Conservation (phyloP, 2,113 vertebrate genomes). For the Mola mola region DNA sequence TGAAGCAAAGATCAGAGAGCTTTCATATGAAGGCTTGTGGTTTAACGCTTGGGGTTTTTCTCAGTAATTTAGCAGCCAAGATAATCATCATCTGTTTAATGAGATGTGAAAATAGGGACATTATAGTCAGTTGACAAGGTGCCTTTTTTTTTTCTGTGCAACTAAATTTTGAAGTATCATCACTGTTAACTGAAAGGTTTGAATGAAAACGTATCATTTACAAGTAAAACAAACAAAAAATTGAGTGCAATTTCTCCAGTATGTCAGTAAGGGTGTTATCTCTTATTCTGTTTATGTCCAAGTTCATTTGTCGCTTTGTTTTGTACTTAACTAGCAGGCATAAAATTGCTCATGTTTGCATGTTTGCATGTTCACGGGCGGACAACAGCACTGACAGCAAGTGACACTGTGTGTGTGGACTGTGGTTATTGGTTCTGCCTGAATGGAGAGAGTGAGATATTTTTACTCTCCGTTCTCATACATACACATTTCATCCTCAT, state of each 20-base stretch:
- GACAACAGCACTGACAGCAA: conserved; percentile 23
- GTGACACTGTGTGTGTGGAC: conserved; percentile 26
- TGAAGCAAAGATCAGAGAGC: conserved; percentile 34
- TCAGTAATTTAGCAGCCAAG: background rate
- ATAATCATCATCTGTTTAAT: conserved; percentile 6
- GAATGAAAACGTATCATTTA: background rate
- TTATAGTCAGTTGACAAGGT: background rate
- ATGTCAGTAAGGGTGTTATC: background rate
- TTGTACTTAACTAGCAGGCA: conserved; percentile 45
- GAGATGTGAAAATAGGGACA: background rate
- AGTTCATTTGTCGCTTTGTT: conserved; percentile 34
- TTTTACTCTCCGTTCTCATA: conserved; percentile 59
- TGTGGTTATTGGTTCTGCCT: conserved; percentile 54
- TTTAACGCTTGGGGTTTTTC: background rate
- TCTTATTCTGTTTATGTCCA: background rate
- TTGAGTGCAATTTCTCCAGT: background rate
- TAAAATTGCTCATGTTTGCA: conserved; percentile 63
- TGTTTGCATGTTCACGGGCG: no score
- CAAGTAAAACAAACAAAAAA: background rate
- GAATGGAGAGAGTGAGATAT: conserved; percentile 65
- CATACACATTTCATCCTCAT: conserved; percentile 34
- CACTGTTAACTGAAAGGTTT: background rate
- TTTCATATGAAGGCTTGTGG: conserved; percentile 13
- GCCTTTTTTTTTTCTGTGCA: background rate
- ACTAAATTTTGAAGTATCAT: background rate